A percentile compares a stretch with the other conserved stretches of the same genome.
phyloP scores from a whole-genome alignment of 1,140 invertebrate species.

The Dufourea novaeangliae region DNA sequence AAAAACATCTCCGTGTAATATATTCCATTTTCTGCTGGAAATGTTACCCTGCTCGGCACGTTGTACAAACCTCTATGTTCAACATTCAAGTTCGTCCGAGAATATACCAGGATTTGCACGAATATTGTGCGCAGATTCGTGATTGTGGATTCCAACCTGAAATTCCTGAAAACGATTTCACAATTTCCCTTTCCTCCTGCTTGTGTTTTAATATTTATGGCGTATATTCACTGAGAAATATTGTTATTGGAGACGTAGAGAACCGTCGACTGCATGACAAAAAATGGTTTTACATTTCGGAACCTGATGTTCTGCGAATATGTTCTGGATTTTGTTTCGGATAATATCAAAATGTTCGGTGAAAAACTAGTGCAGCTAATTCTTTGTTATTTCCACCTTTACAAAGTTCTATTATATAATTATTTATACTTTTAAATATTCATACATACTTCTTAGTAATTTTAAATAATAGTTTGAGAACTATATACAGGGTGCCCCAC shows the following conservation, averaged over 20 bases:
- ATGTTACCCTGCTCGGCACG: not conserved
- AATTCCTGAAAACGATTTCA: not conserved
- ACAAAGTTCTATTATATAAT: too few relatives aligned
- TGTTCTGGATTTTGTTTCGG: not conserved
- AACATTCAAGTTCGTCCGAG: not conserved
- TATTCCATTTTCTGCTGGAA: not conserved
- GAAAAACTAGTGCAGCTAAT: too few relatives aligned
- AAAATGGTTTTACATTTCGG: not conserved
- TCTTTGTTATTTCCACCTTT: too few relatives aligned
- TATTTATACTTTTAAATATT: too few relatives aligned
- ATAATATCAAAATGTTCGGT: not conserved
- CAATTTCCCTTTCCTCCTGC: not conserved
- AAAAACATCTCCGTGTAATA: too few relatives aligned
- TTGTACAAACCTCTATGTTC: not conserved
- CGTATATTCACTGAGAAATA: not conserved
- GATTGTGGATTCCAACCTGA: not conserved
- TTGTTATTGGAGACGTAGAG: not conserved
- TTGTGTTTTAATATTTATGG: not conserved
- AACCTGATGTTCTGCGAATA: not conserved
- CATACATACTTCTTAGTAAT: too few relatives aligned
- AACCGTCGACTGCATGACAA: not conserved
- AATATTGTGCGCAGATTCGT: not conserved
- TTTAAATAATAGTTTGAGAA: too few relatives aligned
- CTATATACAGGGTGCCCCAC: too few relatives aligned
- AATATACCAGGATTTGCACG: not conserved